These are phyloP conservation scores for Scaptomyza graminum DNA, from an alignment of 1,140 invertebrate species.

Conservation along the genomic window DNA sequence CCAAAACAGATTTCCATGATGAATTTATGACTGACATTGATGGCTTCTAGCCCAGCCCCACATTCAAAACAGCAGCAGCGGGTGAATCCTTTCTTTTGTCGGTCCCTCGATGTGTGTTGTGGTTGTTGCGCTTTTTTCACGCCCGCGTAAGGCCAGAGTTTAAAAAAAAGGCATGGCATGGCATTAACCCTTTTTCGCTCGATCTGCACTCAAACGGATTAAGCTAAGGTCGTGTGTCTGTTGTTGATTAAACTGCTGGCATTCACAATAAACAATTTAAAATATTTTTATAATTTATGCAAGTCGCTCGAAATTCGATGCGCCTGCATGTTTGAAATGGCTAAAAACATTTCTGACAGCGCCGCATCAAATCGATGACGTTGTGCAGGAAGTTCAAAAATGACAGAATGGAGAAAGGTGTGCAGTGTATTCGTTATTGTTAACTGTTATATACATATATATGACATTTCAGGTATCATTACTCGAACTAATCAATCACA, in stretches of 20 bases:
- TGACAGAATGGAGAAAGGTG: not conserved
- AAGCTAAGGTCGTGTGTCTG: slow-evolving; percentile 64
- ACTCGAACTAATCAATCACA: slow-evolving; percentile 3
- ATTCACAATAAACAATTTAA: slow-evolving; percentile 26
- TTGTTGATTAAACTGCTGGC: slow-evolving; percentile 69
- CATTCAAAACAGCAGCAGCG: slow-evolving; percentile 56
- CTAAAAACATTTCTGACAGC: slow-evolving; percentile 35
- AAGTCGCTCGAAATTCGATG: slow-evolving; percentile 68
- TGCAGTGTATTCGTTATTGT: not conserved
- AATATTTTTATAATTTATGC: slow-evolving; percentile 72
- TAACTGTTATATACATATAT: slow-evolving; percentile 5
- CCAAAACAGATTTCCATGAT: slow-evolving; percentile 81
- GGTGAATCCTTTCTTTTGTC: slow-evolving; percentile 18
- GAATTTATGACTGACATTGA: slow-evolving; percentile 82
- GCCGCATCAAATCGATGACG: slow-evolving; percentile 19
- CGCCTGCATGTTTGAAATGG: slow-evolving; percentile 66
- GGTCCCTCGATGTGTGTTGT: slow-evolving; percentile 13
- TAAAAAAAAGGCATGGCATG: slow-evolving; percentile 1
- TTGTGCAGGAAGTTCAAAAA: slow-evolving; percentile 6
- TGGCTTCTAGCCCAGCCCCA: slow-evolving; percentile 48
- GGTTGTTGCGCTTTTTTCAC: slow-evolving; percentile 76
- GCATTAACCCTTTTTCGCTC: slow-evolving; percentile 63
- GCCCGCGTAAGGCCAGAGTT: slow-evolving; percentile 49
- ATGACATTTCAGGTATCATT: slow-evolving; percentile 5
- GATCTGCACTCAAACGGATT: slow-evolving; percentile 69